phyloP scores from a whole-genome alignment of 2,888 invertebrate genomes.

The Xanthia togata region DNA sequence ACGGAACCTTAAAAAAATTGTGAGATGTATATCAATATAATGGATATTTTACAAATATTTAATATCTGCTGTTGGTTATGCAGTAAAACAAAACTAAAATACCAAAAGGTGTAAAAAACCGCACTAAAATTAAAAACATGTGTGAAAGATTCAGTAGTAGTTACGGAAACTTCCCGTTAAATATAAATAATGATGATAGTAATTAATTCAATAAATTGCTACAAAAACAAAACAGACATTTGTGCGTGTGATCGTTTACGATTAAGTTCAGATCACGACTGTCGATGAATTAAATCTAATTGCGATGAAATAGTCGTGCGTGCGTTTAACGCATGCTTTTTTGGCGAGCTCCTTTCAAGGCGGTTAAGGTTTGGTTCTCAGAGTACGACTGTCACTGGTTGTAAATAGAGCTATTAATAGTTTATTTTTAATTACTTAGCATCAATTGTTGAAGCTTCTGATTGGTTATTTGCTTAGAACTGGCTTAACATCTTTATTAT shows the following conservation, averaged over 20 bases:
- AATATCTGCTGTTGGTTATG: background rate
- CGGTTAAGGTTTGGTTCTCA: conserved; percentile 65
- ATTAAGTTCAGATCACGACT: conserved; percentile 68
- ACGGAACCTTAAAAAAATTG: no score
- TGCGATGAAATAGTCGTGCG: conserved; percentile 73
- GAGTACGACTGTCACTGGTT: conserved; percentile 27
- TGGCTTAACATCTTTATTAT: background rate
- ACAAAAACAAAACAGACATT: conserved; percentile 54
- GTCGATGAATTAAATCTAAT: conserved; percentile 79
- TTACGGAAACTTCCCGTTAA: conserved; percentile 11
- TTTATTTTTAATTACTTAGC: conserved; percentile 23
- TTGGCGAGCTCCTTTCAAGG: conserved; percentile 75
- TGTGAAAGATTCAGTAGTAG: background rate
- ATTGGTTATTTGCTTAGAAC: conserved; percentile 1
- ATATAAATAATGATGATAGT: conserved; percentile 35
- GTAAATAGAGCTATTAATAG: conserved; percentile 29
- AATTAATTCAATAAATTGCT: conserved; percentile 48
- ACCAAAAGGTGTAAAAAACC: background rate
- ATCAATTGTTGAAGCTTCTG: conserved; percentile 29
- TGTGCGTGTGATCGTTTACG: conserved; percentile 64
- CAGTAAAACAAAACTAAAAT: background rate
- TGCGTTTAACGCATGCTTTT: conserved; percentile 68
- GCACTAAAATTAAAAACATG: background rate
- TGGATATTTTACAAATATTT: background rate
- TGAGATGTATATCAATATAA: no score